Evolutionary conservation across 2,797 vertebrate genomes (phyloP).

Genomic region (Pachyuromys duprasi): DNA sequence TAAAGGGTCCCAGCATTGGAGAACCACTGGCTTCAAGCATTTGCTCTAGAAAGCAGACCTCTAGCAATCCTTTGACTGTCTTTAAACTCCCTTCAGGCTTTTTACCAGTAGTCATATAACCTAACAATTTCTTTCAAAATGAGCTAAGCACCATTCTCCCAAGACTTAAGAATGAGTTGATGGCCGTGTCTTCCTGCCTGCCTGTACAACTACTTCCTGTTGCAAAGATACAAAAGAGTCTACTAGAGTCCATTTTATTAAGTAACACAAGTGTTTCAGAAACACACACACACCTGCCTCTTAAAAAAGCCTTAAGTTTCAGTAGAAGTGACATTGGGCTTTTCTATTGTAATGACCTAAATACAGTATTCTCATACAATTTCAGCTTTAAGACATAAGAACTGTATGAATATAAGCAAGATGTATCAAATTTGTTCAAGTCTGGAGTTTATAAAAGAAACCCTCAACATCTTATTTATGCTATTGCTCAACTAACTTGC

Average conservation of each 20-base stretch:
- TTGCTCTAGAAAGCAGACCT: neutral
- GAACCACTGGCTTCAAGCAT: neutral
- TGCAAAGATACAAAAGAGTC: neutral
- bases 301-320: neutral
- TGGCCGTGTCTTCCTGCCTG: neutral
- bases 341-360: neutral
- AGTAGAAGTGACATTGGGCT: neutral
- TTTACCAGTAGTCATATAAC: neutral
- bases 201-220: neutral
- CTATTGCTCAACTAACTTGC: neutral
- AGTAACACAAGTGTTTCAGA: neutral
- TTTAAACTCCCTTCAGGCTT: neutral
- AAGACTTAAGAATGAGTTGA: neutral
- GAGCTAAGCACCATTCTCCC: neutral
- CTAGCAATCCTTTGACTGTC: neutral
- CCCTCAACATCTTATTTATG: neutral
- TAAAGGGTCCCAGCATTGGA: neutral
- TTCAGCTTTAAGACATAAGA: neutral
- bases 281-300: neutral
- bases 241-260: neutral
- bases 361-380: neutral
- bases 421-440: neutral
- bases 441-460: conserved; percentile 5
- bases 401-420: neutral
- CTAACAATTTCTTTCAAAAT: neutral